Base-by-base conservation (phyloP, 2,113 vertebrate genomes). In the Urocynchramus pylzowi region DNA sequence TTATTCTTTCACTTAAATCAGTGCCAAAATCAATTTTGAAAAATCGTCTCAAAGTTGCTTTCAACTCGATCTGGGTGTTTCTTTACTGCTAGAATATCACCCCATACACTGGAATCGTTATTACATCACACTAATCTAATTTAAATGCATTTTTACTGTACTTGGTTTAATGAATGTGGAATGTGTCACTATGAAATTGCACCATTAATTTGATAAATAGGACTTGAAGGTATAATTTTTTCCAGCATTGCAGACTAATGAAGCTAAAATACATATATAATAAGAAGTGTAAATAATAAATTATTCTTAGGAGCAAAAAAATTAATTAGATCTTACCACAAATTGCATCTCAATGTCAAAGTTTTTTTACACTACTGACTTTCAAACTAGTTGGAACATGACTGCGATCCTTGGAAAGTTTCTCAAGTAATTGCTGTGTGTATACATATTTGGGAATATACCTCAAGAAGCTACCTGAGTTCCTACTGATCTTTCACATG, bases 231-330 rank as follows among this genome's bases (percentile, higher is more conserved):
- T 98, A 98, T 98, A 98, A 98, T 98, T 98, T 98, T 98, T 98
- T 98, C 98, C 98, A 98, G 98, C 98, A 98, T 98, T 98, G 98
- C 98, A 98, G 98, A 97, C 98, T 98, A 98, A 98, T 98, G 98
- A 98, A 98, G 98, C 98, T 98, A 98, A 98, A 98, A 98, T 98
- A 98, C 98, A 98, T 98, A 98, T 98, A 98, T 98, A 98, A 98
- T 98, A 98, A 98, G 98, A 98, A 98, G 98, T 98, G 98, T 98
- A 98, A 98, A 98, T 98, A 98, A 98, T 98, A 98, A 98, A 98
- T 98, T 98, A 98, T 98, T 98, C 98, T 98, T 98, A 97, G 98
- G 97, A 98, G 98, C 98, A 98, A 98, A 98, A 98, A 98, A 98
- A 98, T 98, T 98, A 98, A 98, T 98, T 98, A 98, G 98, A 98